Conservation (phyloP, 2,113 vertebrate genomes). For the Siphamia tubifer region DNA sequence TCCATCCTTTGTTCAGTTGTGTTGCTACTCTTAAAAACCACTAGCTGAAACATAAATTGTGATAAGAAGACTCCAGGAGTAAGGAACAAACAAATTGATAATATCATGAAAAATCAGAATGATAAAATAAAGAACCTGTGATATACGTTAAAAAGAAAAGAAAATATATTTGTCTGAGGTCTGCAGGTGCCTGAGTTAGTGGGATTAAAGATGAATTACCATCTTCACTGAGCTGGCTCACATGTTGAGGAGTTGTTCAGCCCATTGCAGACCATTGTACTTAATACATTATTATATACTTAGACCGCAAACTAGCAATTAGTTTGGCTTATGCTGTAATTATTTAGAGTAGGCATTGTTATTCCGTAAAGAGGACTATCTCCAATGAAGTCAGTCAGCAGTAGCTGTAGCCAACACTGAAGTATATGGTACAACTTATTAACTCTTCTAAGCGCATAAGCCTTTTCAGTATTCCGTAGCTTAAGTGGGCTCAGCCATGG, state of each 20-base stretch:
- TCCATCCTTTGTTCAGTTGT: too few species aligned
- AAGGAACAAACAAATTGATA: too few species aligned
- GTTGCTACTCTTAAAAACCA: too few species aligned
- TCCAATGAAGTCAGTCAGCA: conserved; percentile 36
- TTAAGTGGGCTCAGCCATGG: conserved; percentile 63
- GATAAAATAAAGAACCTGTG: too few species aligned
- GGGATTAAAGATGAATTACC: too few species aligned
- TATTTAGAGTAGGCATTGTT: conserved; percentile 58
- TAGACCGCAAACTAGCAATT: conserved; percentile 56
- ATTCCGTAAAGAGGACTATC: conserved; percentile 44
- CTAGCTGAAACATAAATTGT: too few species aligned
- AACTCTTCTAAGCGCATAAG: conserved; percentile 75
- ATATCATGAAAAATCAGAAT: too few species aligned
- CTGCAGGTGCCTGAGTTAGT: too few species aligned
- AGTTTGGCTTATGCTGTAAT: conserved; percentile 51
- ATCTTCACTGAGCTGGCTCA: not conserved
- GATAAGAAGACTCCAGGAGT: too few species aligned
- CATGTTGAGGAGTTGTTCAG: not conserved
- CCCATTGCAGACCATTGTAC: conserved; percentile 9
- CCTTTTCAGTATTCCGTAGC: conserved; percentile 61
- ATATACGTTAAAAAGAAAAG: too few species aligned
- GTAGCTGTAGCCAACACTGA: conserved; percentile 44
- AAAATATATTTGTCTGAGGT: too few species aligned
- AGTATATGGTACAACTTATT: conserved; percentile 65
- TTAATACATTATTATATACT: conserved; percentile 48